Conservation (phyloP, 2,113 vertebrate species). For the Pelvicachromis taeniatus region DNA sequence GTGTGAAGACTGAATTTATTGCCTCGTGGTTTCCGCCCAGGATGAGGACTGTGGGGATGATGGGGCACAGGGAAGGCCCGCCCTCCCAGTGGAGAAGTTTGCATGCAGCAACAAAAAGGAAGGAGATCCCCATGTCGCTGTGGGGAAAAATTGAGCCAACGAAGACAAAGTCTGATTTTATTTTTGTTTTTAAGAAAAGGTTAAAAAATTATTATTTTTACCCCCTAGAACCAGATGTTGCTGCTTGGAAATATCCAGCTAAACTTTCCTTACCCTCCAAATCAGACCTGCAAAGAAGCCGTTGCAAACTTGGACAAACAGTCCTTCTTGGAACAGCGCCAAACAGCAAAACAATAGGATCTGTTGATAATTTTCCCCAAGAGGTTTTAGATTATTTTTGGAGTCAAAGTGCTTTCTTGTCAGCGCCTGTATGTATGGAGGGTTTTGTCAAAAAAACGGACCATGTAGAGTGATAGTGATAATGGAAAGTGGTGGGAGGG, state of each 20-base stretch:
- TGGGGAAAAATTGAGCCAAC: constrained; percentile 39
- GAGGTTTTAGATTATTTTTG: constrained; percentile 44
- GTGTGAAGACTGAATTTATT: constrained; percentile 83
- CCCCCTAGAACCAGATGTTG: not conserved
- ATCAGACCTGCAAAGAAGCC: constrained; percentile 20
- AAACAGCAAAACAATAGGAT: constrained; percentile 60
- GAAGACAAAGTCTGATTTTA: not conserved
- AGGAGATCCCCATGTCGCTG: constrained; percentile 63
- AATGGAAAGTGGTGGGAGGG: not conserved
- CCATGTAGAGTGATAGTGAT: not conserved
- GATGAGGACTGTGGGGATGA: constrained; percentile 66
- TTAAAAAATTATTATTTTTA: not conserved
- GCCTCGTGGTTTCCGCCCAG: constrained; percentile 79
- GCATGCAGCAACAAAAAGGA: constrained; percentile 72
- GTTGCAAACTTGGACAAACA: constrained; percentile 54
- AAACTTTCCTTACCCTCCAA: not conserved
- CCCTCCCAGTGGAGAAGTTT: constrained; percentile 69
- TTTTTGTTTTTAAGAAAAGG: not conserved
- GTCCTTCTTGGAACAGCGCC: constrained; percentile 25
- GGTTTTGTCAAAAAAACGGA: not conserved
- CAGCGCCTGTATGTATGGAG: not conserved
- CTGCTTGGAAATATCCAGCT: constrained; percentile 12
- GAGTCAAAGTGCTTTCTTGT: constrained; percentile 31
- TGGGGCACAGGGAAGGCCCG: constrained; percentile 73
- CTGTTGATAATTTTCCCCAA: constrained; percentile 43